Evolutionary conservation across 2,797 vertebrate species (phyloP), one percentile per base, ranked within the genome.

Genomic region (Cacajao melanocephalus): DNA sequence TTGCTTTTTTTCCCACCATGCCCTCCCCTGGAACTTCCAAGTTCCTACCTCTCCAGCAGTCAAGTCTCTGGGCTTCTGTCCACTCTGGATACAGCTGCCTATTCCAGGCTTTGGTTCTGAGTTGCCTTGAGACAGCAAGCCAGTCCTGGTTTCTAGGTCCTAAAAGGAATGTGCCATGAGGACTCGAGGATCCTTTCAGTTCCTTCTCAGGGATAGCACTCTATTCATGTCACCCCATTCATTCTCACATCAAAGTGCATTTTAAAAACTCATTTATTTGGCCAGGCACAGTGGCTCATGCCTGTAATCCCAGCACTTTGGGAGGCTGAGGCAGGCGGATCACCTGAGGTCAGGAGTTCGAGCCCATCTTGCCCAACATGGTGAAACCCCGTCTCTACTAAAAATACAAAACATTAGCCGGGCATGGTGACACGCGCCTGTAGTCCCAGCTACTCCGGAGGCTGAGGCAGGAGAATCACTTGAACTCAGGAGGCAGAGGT

Each of bases 31-130:
- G 84, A 82, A 93, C 8, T 93, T 82, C 46, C 41, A 58, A 76
- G 36, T 89, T 87, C 98, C 93, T 94, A 99, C 99, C 99, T 98
- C 93, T 98, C 99, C 99, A 99, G 94, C 99, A 99, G 98, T 99
- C 98, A 78, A 95, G 98, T 55, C 98, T 98, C 94, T 98, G 98
- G 0, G 73, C 20, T 88, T 99, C 99, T 96, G 98, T 99, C 99
- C 99, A 99, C 10, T 99, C 98, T 0, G 99, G 99, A 98, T 99
- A 99, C 97, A 99, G 99, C 46, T 98, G 98, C 1, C 98, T 97
- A 97, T 99, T 99, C 99, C 99, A 99, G 78, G 98, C 24, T 97
- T 98, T 99, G 99, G 2, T 98, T 98, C 0, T 83, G 5, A 93
- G 98, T 93, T 98, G 92, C 50, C 94, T 96, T 41, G 95, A 84